Base-by-base conservation (phyloP, 1,140 invertebrate species). In the Drosophila kurseongensis region DNA sequence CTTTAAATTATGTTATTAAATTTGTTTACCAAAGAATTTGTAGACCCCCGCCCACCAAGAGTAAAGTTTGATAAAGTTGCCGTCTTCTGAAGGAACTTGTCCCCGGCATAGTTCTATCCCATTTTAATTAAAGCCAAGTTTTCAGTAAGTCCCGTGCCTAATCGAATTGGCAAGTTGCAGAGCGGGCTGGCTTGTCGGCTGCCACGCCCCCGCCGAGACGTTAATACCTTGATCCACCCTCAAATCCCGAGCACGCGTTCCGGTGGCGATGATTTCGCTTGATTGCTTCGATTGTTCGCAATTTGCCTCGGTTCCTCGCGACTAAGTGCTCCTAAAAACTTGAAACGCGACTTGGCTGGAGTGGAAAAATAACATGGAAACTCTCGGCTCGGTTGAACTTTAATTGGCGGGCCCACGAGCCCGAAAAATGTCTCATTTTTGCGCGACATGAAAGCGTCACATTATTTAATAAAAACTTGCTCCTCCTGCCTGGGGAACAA, bases 241-340 rank as follows among this genome's bases (percentile, higher is more conserved):
- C 41, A 88, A 88, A 82, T 88, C 83, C 83, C 29, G 32, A 56
- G 74, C 73, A 80, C 68, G 73, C 76, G 65, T 78, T 67, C 44
- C 77, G 55, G 54, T 61, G 80, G 65, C 83, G 68, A 82, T 80
- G 84, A 88, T 80, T 88, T 89, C 77, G 80, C 61, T 63, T 89
- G 84, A 89, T 88, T 88, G 84, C 80, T 83, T 88, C 84, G 80
- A 88, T 88, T 88, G 84, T 88, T 89, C 88, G 86, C 83, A 66
- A 66, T 74, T 74, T 72, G 60, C 45, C 59, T 40, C 29, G 55
- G 45, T 54, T 29, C 32, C 36, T 62, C 12, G 41, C 14, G 58
- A 13, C 48, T 47, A 62, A 62, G 59, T 57, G 80, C 65, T 76
- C 51, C 75, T 48, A 54, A 66, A 65, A 56, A 75, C 75, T 61